phyloP scores from a whole-genome alignment of 2,888 invertebrate species.

The Drosophila formosana region DNA sequence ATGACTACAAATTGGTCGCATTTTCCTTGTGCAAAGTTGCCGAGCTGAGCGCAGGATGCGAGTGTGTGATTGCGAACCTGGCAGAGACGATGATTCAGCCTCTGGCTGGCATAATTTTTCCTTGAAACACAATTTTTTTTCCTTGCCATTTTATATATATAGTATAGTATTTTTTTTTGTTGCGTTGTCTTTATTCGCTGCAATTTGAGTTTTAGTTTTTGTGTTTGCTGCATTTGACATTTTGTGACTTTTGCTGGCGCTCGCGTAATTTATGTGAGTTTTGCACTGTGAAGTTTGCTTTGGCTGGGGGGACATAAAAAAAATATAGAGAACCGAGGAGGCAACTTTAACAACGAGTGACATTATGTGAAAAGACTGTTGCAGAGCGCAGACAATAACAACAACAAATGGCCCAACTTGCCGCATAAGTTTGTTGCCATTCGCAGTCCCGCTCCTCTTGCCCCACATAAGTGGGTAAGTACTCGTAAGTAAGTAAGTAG shows the following conservation, averaged over 20 bases:
- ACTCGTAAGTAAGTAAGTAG: conserved; percentile 66
- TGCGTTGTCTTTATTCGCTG: conserved; percentile 40
- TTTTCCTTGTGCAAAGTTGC: conserved; percentile 58
- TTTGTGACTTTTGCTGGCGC: conserved; percentile 73
- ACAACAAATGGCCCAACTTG: conserved; percentile 66
- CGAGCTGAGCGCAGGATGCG: not conserved
- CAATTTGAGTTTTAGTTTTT: conserved; percentile 59
- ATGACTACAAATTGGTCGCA: conserved; percentile 74
- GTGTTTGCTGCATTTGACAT: conserved; percentile 73
- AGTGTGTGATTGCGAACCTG: not conserved
- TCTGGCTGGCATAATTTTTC: conserved; percentile 45
- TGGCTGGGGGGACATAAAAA: conserved; percentile 16
- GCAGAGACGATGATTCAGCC: conserved; percentile 41
- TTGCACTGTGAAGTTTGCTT: conserved; percentile 63
- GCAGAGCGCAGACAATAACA: conserved; percentile 49
- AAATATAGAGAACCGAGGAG: conserved; percentile 10
- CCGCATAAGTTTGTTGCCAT: conserved; percentile 69
- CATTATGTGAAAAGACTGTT: conserved; percentile 71
- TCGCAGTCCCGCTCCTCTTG: conserved; percentile 30
- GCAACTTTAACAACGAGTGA: conserved; percentile 63
- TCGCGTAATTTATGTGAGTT: conserved; percentile 79
- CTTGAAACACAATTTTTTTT: conserved; percentile 39
- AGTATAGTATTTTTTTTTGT: conserved; percentile 4
- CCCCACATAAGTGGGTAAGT: conserved; percentile 70
- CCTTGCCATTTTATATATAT: not conserved